Evolutionary conservation across 2,797 vertebrate genomes (phyloP).

Genomic region (Falco naumanni): DNA sequence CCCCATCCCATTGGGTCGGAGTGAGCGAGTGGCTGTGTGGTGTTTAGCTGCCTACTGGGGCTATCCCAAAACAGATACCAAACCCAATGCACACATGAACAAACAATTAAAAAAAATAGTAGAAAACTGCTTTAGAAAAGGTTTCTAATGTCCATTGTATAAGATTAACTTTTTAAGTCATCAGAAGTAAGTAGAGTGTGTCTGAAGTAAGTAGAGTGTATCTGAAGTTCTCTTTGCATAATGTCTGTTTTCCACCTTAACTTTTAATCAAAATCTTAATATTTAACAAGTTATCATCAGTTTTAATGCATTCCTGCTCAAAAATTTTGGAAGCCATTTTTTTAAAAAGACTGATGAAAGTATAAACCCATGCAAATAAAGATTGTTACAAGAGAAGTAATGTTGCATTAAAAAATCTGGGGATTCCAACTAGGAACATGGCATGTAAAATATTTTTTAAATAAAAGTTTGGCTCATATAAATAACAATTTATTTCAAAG

Average conservation of each 20-base stretch:
- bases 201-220: neutral
- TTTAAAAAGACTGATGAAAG: neutral
- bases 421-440: neutral
- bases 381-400: neutral
- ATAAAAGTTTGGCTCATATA: too few species aligned
- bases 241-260: neutral
- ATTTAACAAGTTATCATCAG: neutral
- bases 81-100: neutral
- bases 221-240: neutral
- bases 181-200: neutral
- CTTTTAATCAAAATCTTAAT: neutral
- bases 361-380: neutral
- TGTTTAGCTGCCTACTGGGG: neutral
- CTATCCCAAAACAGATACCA: neutral
- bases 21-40: neutral
- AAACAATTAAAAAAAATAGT: neutral
- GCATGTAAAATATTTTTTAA: neutral
- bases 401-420: neutral
- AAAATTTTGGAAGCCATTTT: neutral
- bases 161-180: neutral
- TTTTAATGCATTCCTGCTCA: neutral
- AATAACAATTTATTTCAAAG: neutral
- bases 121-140: neutral
- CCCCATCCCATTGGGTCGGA: fast-evolving
- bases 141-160: neutral